These are phyloP conservation scores for Seira musarum DNA, from an alignment of 2,888 invertebrate species.

Conservation along the genomic window DNA sequence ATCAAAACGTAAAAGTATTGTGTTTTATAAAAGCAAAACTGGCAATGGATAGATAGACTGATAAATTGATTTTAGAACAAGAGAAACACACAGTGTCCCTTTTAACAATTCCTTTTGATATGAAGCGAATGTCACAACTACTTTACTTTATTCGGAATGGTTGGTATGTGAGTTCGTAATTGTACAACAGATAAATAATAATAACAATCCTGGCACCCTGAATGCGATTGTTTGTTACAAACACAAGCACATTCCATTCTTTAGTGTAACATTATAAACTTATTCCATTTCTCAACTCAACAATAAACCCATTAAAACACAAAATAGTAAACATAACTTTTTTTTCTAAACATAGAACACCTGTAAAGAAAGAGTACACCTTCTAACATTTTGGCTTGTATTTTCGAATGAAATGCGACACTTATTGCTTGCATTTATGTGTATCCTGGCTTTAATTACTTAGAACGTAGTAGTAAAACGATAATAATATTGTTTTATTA, in stretches of 20 bases:
- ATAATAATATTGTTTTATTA: too few relatives aligned
- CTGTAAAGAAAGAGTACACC: neutral
- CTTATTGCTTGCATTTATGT: too few relatives aligned
- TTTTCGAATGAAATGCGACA: too few relatives aligned
- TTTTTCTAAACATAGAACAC: too few relatives aligned
- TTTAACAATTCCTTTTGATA: too few relatives aligned
- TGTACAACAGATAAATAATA: neutral
- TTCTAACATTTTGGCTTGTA: neutral
- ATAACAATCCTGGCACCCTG: conserved; percentile 4
- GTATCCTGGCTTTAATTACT: too few relatives aligned
- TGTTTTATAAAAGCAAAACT: too few relatives aligned
- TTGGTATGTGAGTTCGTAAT: conserved; percentile 1
- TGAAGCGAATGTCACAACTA: neutral
- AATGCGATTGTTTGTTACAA: neutral
- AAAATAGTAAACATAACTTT: neutral
- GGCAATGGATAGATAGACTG: neutral
- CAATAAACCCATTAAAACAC: conserved; percentile 5
- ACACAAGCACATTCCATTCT: neutral
- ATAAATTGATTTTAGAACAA: conserved; percentile 1
- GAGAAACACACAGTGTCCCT: neutral
- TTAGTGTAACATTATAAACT: neutral
- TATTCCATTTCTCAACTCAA: conserved; percentile 2
- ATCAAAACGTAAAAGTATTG: too few relatives aligned
- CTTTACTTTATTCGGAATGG: neutral
- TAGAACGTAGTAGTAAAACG: too few relatives aligned